Base-by-base conservation (phyloP, 2,113 vertebrate genomes). In the Albula glossodonta region DNA sequence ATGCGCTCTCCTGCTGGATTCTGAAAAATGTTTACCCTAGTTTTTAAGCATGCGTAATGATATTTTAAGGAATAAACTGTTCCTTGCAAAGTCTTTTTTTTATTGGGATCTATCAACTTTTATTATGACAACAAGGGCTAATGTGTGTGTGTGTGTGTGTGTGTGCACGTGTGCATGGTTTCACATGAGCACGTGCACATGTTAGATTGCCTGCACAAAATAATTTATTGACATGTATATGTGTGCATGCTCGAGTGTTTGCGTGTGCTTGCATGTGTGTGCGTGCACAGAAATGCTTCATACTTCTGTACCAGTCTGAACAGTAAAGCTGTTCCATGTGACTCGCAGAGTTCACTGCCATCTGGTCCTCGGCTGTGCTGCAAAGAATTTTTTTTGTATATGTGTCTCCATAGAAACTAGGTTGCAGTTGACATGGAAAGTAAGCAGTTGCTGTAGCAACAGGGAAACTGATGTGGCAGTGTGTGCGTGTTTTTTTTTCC, bases 381-480 rank as follows among this genome's bases (percentile, higher is more conserved):
- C 87, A 83, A 95, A 93, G 93, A 93, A 95, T 96, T 91, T 89
- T 96, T 96, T 95, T 95, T 97, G 96, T 97, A 94, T 97, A 96
- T 89, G 93, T 88, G 93, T 97, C 94, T 92, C 96, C 95, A 96
- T 97, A 93, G 96, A 95, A 96, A 96, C 94, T 88, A 92, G 93
- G 94, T 94, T 95, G 95, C 95, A 94, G 96, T 97, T 97, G 96
- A 96, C 97, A 96, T 95, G 95, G 96, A 97, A 96, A 97, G 96
- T 96, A 96, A 96, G 96, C 95, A 95, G 96, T 97, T 96, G 95
- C 96, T 95, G 83, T 95, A 94, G 96, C 94, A 96, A 97, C 95
- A 5, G 95, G 96, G 96, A 96, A 95, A 96, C 94, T 94, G 95
- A 94, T 95, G 96, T 96, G 95, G 94, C 91, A 94, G 94, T 93